These are phyloP conservation scores for Timema podura DNA, from an alignment of 2,888 invertebrate genomes.

Conservation along the genomic window DNA sequence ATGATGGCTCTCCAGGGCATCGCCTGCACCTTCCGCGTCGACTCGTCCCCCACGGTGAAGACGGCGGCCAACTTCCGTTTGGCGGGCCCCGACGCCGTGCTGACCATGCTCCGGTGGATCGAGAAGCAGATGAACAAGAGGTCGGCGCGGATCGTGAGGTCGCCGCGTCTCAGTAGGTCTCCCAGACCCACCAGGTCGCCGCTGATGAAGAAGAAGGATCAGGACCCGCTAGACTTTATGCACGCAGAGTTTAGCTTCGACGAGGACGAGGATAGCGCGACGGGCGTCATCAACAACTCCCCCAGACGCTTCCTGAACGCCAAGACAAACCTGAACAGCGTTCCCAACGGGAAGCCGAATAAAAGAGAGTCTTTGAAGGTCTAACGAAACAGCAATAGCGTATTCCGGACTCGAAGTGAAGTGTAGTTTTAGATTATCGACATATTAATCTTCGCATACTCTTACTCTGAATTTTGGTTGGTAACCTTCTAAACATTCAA, in stretches of 20 bases:
- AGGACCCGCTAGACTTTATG: background rate
- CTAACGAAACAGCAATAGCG: too few relatives aligned
- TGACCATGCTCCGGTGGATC: conserved; percentile 44
- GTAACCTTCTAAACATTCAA: too few relatives aligned
- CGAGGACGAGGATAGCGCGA: background rate
- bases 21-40: conserved; percentile 45
- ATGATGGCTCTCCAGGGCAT: conserved; percentile 45
- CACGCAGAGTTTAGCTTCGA: conserved; percentile 5
- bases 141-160: conserved; percentile 33
- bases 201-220: background rate
- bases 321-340: too few relatives aligned
- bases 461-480: too few relatives aligned
- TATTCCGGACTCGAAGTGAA: too few relatives aligned
- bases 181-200: conserved; percentile 30
- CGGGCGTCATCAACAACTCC: too few relatives aligned
- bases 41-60: conserved; percentile 41
- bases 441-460: too few relatives aligned
- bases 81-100: conserved; percentile 43
- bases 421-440: too few relatives aligned
- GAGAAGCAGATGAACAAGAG: conserved; percentile 41
- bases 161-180: conserved; percentile 34
- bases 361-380: too few relatives aligned
- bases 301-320: too few relatives aligned
- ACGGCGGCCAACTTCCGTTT: conserved; percentile 45
- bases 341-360: too few relatives aligned